Evolutionary conservation across 2,797 vertebrate genomes (phyloP).

Genomic region (Amniataba percoides): DNA sequence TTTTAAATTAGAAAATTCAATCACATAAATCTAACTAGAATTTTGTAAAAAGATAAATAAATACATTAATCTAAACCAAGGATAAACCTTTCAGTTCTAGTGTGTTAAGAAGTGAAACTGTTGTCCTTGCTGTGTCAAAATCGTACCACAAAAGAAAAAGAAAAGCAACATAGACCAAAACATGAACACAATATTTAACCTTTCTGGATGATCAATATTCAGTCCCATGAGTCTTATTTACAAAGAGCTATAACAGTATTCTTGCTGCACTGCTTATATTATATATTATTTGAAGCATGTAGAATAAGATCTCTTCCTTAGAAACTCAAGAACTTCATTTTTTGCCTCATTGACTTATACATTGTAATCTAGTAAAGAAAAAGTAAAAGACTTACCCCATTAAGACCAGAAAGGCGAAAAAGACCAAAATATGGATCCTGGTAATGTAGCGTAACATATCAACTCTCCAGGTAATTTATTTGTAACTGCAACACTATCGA

Average conservation of each 20-base stretch:
- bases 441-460: conserved; percentile 12
- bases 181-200: not conserved
- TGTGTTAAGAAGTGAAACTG: not conserved
- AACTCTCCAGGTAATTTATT: not conserved
- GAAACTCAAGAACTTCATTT: too few relatives aligned
- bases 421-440: not conserved
- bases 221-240: not conserved
- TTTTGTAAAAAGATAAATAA: too few relatives aligned
- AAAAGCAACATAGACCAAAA: too few relatives aligned
- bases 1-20: not conserved
- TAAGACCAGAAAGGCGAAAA: not conserved
- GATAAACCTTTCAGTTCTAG: not conserved
- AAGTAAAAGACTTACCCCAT: conserved; percentile 34
- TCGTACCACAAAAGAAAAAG: too few relatives aligned
- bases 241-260: not conserved
- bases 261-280: too few relatives aligned
- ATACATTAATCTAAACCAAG: too few relatives aligned
- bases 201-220: not conserved
- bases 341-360: not conserved
- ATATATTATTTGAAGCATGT: too few relatives aligned
- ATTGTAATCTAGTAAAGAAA: not conserved
- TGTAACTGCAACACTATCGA: not conserved
- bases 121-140: not conserved
- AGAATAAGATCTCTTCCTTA: too few relatives aligned
- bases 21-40: not conserved